phyloP scores from a whole-genome alignment of 1,140 invertebrate genomes.

The Coelopa frigida region DNA sequence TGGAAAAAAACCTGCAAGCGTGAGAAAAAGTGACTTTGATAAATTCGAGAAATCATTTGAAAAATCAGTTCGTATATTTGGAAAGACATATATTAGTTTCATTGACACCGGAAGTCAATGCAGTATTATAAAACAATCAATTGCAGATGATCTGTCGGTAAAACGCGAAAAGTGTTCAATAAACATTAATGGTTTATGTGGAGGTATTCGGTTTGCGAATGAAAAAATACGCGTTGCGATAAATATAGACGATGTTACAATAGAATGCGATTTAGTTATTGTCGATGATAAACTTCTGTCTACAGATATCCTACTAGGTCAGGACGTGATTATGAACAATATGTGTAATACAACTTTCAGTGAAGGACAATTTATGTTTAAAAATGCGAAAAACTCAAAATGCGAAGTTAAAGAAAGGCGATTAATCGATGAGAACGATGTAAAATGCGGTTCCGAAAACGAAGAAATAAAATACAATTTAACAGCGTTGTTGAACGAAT shows the following conservation, averaged over 20 bases:
- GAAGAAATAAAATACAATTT: no score
- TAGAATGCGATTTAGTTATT: background rate
- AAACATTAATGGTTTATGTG: slow-evolving; percentile 5
- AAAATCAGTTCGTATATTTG: background rate
- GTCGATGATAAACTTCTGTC: background rate
- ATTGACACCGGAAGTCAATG: slow-evolving; percentile 8
- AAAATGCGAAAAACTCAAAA: no score
- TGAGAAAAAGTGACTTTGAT: background rate
- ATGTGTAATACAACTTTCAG: background rate
- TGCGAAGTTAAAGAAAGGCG: background rate
- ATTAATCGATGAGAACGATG: no score
- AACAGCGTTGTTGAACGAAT: background rate
- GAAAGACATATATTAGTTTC: background rate
- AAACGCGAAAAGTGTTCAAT: background rate
- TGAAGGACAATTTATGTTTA: no score
- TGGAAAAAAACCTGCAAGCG: background rate
- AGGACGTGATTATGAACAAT: background rate
- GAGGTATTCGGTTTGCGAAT: no score
- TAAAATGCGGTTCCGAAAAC: no score
- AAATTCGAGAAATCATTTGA: slow-evolving; percentile 4
- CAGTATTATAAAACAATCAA: background rate
- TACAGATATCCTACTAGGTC: background rate
- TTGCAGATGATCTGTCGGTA: background rate
- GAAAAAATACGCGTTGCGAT: background rate
- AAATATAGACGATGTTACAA: background rate